Conservation (phyloP, 1,140 invertebrate species). For the Lepidurus arcticus region DNA sequence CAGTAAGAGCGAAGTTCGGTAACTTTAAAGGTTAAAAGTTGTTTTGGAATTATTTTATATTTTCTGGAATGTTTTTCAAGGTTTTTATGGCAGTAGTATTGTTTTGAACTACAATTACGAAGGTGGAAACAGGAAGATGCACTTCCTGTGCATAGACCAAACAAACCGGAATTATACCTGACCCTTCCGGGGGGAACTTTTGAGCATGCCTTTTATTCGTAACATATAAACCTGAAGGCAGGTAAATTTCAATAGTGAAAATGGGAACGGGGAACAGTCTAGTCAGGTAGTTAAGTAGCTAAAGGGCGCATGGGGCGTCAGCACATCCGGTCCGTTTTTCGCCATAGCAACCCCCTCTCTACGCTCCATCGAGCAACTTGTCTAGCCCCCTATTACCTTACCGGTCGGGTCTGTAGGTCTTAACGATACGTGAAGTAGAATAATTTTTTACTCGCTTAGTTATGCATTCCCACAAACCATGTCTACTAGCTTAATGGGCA, state of each 20-base stretch:
- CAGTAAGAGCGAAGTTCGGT: too few species aligned
- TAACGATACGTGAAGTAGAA: neutral
- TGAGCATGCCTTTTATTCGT: neutral
- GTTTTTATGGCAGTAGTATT: too few species aligned
- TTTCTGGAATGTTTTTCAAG: too few species aligned
- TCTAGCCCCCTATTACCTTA: neutral
- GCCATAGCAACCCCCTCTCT: constrained; percentile 3
- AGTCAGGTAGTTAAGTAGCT: too few species aligned
- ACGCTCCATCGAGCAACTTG: neutral
- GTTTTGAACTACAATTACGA: neutral
- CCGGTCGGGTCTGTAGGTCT: neutral
- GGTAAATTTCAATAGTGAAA: too few species aligned
- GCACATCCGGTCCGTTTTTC: constrained; percentile 11
- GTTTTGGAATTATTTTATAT: too few species aligned
- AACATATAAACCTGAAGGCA: too few species aligned
- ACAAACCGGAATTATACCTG: neutral
- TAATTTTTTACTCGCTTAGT: neutral
- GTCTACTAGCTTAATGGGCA: neutral
- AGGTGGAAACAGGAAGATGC: constrained; percentile 6
- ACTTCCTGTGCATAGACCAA: neutral
- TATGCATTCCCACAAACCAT: neutral
- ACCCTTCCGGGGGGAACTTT: neutral
- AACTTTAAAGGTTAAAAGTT: too few species aligned
- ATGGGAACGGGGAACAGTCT: neutral
- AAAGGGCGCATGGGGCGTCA: neutral